A percentile compares a stretch with the other conserved stretches of the same genome.
phyloP scores from a whole-genome alignment of 2,113 vertebrate species.

The Oenanthe melanoleuca region DNA sequence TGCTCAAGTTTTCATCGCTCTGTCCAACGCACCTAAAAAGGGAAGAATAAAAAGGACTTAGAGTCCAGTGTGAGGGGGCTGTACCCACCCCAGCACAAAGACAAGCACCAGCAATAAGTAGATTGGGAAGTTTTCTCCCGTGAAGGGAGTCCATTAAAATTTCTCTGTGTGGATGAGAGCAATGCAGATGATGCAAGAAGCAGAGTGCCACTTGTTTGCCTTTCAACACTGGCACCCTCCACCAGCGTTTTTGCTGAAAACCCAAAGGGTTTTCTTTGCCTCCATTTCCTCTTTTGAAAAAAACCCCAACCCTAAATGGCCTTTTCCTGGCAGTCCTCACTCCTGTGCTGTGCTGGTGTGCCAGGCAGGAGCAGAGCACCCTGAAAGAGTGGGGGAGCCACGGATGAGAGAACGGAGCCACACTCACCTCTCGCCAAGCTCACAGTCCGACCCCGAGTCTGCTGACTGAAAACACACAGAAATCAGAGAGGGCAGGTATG shows the following conservation, averaged over 20 bases:
- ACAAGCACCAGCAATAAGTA: not conserved
- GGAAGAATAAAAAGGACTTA: not conserved
- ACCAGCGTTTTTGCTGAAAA: not conserved
- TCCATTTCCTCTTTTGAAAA: not conserved
- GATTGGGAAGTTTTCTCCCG: not conserved
- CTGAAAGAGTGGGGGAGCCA: not conserved
- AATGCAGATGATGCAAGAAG: not conserved
- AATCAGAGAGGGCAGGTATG: not conserved
- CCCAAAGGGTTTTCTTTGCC: not conserved
- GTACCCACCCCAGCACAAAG: not conserved
- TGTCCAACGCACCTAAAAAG: conserved; percentile 52
- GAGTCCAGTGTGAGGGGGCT: not conserved
- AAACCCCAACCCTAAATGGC: accelerated
- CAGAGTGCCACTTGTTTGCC: not conserved
- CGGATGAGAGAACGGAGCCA: not conserved
- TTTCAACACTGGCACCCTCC: not conserved
- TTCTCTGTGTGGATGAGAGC: not conserved
- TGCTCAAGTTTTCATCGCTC: conserved; percentile 26
- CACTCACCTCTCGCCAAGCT: conserved; percentile 42
- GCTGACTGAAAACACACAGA: conserved; percentile 52
- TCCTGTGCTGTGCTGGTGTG: not conserved
- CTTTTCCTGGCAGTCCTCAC: not conserved
- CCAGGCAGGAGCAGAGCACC: not conserved
- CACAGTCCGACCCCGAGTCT: conserved; percentile 7
- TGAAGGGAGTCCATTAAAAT: not conserved